Evolutionary conservation across 2,113 vertebrate genomes (phyloP), one percentile per base, ranked within the genome.

Genomic region (Copsychus sechellarum): DNA sequence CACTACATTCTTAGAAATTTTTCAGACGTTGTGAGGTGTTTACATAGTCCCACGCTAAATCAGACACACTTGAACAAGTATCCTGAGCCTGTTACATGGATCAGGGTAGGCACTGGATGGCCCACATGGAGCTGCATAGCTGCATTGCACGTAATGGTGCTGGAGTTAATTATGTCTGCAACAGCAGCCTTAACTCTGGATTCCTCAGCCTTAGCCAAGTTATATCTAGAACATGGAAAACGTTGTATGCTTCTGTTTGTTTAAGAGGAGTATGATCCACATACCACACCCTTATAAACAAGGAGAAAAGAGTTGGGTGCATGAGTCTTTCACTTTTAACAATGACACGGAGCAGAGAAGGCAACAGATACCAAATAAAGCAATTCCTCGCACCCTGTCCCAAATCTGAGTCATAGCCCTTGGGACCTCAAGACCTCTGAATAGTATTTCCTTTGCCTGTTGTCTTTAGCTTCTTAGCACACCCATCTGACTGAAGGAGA

Each of bases 341-440:
- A 76, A 56, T 62, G 90, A 90, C 84, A 40, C 17, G 9, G 84
- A 20, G 24, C 66, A 42, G 38, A 66, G 90, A 50, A 90, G 84
- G 78, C 62, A 69, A 8, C 24, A 48, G 73, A 92, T 66, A 95
- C 89, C 93, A 96, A 94, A 95, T 86, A 95, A 96, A 97, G 93
- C 51, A 91, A 94, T 94, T 91, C 70, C 81, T 95, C 36, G 79
- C 85, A 91, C 95, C 86, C 70, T 90, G 83, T 69, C 73, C 82
- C 86, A 92, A 96, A 88, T 77, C 86, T 96, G 96, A 96, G 78
- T 95, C 95, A 96, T 79, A 92, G 81, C 83, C 66, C 65, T n/a
- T 13, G 93, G 81, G 91, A 95, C 14, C 65, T 87, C 87, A 25
- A 67, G 78, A 89, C 53, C 45, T 89, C 78, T 92, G 89, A 89